Conservation (phyloP, 2,888 invertebrate genomes). For the Drosophila affinis region DNA sequence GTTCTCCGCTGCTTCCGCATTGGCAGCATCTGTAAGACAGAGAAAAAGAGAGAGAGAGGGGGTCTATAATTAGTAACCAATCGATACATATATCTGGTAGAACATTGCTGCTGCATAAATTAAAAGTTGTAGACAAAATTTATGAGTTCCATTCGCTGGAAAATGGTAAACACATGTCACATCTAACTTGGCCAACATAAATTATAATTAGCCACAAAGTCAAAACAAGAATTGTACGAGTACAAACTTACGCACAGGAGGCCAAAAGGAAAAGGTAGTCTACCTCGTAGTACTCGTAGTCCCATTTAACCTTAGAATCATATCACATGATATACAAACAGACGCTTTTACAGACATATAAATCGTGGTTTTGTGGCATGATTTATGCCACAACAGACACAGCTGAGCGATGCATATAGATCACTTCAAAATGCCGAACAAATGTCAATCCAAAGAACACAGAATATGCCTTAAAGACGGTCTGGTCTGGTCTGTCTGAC, state of each 20-base stretch:
- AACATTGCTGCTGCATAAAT: slow-evolving; percentile 57
- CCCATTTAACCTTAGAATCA: slow-evolving; percentile 58
- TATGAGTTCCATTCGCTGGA: slow-evolving; percentile 36
- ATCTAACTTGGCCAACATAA: slow-evolving; percentile 42
- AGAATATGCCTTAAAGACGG: slow-evolving; percentile 33
- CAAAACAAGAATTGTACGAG: slow-evolving; percentile 33
- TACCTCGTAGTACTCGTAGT: slow-evolving; percentile 14
- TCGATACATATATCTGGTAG: neutral
- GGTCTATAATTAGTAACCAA: slow-evolving; percentile 20
- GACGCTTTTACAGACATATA: slow-evolving; percentile 37
- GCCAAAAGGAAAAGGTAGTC: slow-evolving; percentile 36
- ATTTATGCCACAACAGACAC: slow-evolving; percentile 61
- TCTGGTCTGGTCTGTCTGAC: slow-evolving; percentile 40
- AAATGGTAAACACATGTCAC: slow-evolving; percentile 47
- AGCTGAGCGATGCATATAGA: slow-evolving; percentile 46
- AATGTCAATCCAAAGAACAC: slow-evolving; percentile 64
- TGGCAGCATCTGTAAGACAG: slow-evolving; percentile 74
- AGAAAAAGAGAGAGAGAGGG: neutral
- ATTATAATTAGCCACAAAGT: slow-evolving; percentile 43
- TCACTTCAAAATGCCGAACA: slow-evolving; percentile 59
- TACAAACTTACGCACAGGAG: slow-evolving; percentile 53
- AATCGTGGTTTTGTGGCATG: slow-evolving; percentile 52
- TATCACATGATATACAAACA: slow-evolving; percentile 13
- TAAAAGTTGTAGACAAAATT: slow-evolving; percentile 50
- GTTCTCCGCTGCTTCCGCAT: slow-evolving; percentile 58